A percentile compares a stretch with the other conserved stretches of the same genome.
phyloP scores from a whole-genome alignment of 2,797 vertebrate species.

The Halcyon leucocephala region DNA sequence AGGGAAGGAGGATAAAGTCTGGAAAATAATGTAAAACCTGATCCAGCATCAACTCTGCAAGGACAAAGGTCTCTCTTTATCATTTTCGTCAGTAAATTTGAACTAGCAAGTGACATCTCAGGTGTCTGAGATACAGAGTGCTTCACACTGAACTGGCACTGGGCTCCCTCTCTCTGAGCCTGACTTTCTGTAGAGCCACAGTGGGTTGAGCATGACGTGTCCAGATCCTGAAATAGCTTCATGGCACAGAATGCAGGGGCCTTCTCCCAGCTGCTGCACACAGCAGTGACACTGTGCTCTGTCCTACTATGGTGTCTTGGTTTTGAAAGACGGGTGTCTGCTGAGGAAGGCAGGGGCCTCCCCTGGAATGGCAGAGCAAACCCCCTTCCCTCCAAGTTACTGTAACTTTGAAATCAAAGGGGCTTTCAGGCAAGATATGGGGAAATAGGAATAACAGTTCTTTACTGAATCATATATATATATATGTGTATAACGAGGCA shows the following conservation, averaged over 20 bases:
- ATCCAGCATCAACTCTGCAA: neutral
- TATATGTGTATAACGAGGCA: no score
- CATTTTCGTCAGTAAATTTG: neutral
- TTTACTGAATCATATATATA: no score
- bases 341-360: no score
- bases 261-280: neutral
- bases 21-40: neutral
- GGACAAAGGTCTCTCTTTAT: neutral
- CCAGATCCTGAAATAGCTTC: neutral
- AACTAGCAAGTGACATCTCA: neutral
- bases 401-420: no score
- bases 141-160: neutral
- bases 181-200: neutral
- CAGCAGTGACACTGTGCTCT: neutral
- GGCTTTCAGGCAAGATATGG: no score
- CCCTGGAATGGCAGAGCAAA: no score
- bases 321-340: no score
- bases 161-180: neutral
- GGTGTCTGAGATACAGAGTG: neutral
- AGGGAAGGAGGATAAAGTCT: neutral
- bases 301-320: neutral
- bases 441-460: no score
- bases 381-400: no score
- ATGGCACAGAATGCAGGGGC: neutral
- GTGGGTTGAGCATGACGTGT: neutral